phyloP scores from a whole-genome alignment of 2,113 vertebrate genomes.

The Eurystomus gularis region DNA sequence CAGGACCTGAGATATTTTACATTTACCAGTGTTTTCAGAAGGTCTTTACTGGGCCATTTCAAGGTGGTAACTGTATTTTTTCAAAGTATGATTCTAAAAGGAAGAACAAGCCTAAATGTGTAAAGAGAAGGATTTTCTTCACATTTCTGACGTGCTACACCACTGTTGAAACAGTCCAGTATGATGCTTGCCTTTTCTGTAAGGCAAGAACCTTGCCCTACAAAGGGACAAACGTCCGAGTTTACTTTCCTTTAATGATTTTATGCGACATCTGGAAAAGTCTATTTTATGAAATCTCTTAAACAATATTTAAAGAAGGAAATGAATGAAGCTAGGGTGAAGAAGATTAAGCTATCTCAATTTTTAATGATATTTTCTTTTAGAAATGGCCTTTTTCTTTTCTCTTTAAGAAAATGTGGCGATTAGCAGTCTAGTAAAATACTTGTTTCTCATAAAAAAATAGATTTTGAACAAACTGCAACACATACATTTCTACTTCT shows the following conservation, averaged over 20 bases:
- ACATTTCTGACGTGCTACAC: not conserved
- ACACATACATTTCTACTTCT: not conserved
- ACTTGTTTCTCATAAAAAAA: not conserved
- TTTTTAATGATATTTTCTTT: not conserved
- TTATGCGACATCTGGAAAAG: not conserved
- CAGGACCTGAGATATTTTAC: not conserved
- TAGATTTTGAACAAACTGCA: not conserved
- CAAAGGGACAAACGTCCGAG: too few relatives aligned
- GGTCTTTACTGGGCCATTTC: not conserved
- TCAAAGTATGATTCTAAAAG: not conserved
- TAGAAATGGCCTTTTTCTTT: not conserved
- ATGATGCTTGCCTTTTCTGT: not conserved
- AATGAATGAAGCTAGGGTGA: not conserved
- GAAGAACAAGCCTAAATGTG: not conserved
- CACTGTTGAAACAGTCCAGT: not conserved
- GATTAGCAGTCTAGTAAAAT: not conserved
- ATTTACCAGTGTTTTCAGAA: not conserved
- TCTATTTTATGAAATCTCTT: not conserved
- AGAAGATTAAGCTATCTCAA: not conserved
- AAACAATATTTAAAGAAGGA: not conserved
- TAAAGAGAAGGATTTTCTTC: not conserved
- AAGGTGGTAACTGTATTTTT: not conserved
- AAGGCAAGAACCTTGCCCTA: not conserved
- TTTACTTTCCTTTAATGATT: not conserved
- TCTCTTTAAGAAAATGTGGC: not conserved